A percentile compares a stretch with the other conserved stretches of the same genome.
Evolutionary conservation across 2,888 invertebrate genomes (phyloP).

Genomic region (Acleris sparsana): DNA sequence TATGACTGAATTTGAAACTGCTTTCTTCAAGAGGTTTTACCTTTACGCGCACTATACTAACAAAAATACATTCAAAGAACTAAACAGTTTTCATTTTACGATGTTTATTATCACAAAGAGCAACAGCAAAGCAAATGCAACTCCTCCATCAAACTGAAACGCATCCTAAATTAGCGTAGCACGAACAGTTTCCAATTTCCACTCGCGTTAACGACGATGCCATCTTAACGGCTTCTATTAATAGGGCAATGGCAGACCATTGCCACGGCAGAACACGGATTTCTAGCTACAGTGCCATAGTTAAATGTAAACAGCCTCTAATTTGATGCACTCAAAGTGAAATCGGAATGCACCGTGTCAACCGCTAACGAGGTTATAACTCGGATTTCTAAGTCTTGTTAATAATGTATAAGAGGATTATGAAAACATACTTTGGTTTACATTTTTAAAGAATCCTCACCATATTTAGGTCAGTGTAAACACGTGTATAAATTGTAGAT

Average conservation of each 20-base stretch:
- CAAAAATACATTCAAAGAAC: too few species aligned
- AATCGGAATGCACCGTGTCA: constrained; percentile 23
- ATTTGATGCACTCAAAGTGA: constrained; percentile 34
- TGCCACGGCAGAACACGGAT: constrained; percentile 30
- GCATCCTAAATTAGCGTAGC: constrained; percentile 5
- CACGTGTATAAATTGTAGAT: too few species aligned
- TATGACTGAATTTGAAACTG: too few species aligned
- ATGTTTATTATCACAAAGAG: not conserved
- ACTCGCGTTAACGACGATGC: constrained; percentile 12
- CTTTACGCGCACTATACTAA: too few species aligned
- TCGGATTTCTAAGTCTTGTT: constrained; percentile 8
- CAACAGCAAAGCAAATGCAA: not conserved
- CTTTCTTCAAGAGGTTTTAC: too few species aligned
- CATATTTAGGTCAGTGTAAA: too few species aligned
- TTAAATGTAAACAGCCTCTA: constrained; percentile 36
- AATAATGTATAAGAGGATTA: not conserved
- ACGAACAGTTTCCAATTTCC: constrained; percentile 5
- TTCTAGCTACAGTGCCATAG: constrained; percentile 30
- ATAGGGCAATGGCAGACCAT: constrained; percentile 20
- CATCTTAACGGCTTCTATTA: constrained; percentile 23
- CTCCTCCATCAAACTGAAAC: not conserved
- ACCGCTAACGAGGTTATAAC: constrained; percentile 26
- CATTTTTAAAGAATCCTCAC: too few species aligned
- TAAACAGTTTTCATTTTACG: too few species aligned
- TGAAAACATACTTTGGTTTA: not conserved